Evolutionary conservation across 2,888 invertebrate genomes (phyloP).

Genomic region (Diplazon laetatorius): DNA sequence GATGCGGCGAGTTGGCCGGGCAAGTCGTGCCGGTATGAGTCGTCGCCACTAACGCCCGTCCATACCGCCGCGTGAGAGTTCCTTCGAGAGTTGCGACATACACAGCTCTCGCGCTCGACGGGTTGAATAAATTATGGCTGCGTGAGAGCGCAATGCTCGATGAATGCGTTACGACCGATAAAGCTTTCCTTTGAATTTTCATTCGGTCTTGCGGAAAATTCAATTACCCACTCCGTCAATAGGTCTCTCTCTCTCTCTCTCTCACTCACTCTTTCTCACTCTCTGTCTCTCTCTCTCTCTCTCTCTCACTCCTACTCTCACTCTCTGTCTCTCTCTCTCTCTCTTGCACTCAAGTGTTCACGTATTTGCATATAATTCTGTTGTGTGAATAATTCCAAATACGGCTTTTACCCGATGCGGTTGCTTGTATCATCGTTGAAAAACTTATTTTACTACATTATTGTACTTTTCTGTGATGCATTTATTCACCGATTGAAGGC

Average conservation of each 20-base stretch:
- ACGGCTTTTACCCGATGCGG: neutral
- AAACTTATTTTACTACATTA: neutral
- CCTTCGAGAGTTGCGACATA: constrained; percentile 62
- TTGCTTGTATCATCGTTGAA: neutral
- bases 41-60: neutral
- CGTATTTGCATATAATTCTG: constrained; percentile 18
- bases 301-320: too few relatives aligned
- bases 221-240: neutral
- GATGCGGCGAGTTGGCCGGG: constrained; percentile 8
- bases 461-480: too few relatives aligned
- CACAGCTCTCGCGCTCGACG: constrained; percentile 52
- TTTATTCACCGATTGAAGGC: too few relatives aligned
- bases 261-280: too few relatives aligned
- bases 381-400: constrained; percentile 5
- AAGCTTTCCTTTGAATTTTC: constrained; percentile 16
- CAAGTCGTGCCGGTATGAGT: constrained; percentile 20
- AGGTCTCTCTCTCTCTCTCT: too few relatives aligned
- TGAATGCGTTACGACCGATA: constrained; percentile 9
- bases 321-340: too few relatives aligned
- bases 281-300: too few relatives aligned
- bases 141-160: constrained; percentile 61
- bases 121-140: constrained; percentile 65
- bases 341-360: too few relatives aligned
- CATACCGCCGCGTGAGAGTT: constrained; percentile 40
- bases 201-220: neutral